Evolutionary conservation across 2,797 vertebrate genomes (phyloP), one percentile per base, ranked within the genome.

Genomic region (Chromobotia macracanthus): DNA sequence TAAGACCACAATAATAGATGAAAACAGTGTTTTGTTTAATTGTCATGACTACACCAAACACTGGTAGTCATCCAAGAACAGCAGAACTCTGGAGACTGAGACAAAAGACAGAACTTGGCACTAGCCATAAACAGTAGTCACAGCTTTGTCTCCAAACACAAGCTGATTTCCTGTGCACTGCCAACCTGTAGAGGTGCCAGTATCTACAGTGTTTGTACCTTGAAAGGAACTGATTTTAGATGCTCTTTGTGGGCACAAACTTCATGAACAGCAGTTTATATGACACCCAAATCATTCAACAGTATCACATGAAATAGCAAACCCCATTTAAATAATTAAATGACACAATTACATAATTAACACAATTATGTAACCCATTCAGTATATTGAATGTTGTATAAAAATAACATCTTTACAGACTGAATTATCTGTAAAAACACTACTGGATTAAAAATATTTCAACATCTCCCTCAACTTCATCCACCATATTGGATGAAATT

Each of bases 21-120:
- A 23, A 61, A 13, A 25, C 7, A 8, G 60, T 63, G 60, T 63
- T 63, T 63, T 58, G 25, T 69, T 46, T 16, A 46, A 69, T 25
- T 21, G 66, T 31, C 56, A 23, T 61, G 21, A 73, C 16, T 12
- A 28, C 56, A 61, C 55, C 12, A 48, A 61, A 63, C 21, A 19
- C 13, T 63, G 72, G 58, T 46, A 31, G 48, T 11, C 15, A 11
- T 74, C 58, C 72, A 63, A 64, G 12, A 41, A 3, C 15, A 12
- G 19, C 1, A 64, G 79, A 79, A 73, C 79, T 0, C 11, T 38
- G 81, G 60, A 85, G 69, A 79, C 72, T 60, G 41, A 31, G 50
- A 51, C 28, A 16, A 56, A 60, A 56, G 3, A 23, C 55, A 41
- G 0, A 56, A 31, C 7, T 28, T 73, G 46, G n/a, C 60, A 74